phyloP scores from a whole-genome alignment of 2,888 invertebrate species.

The Petrolisthes cinctipes region DNA sequence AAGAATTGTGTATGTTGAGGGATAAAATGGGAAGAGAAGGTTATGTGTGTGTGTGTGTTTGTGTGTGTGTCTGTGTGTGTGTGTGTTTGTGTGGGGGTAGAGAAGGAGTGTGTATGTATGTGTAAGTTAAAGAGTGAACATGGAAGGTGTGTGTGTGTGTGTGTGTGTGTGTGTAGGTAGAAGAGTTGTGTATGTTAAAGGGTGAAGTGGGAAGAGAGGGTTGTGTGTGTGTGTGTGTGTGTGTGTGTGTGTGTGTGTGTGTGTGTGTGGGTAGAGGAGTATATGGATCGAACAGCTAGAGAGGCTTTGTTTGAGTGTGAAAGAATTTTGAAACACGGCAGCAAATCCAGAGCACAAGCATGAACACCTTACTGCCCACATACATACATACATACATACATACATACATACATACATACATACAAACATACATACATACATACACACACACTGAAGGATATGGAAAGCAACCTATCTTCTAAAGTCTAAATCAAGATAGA shows the following conservation, averaged over 20 bases:
- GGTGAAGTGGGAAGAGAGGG: no score
- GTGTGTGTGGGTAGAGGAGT: not conserved
- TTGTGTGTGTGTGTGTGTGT: not conserved
- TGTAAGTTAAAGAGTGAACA: not conserved
- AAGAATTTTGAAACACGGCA: not conserved
- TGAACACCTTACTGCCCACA: not conserved
- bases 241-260: not conserved
- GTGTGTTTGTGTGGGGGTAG: not conserved
- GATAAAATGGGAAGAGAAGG: no score
- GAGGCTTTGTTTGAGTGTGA: no score
- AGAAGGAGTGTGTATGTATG: not conserved
- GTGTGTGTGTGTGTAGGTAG: no score
- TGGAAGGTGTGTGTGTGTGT: no score
- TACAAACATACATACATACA: conserved; percentile 2
- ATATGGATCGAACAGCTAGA: not conserved
- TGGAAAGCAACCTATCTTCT: not conserved
- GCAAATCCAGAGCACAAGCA: not conserved
- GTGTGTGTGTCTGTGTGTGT: not conserved
- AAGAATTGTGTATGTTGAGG: no score
- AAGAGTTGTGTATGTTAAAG: no score
- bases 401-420: conserved; percentile 32
- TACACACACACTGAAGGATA: not conserved
- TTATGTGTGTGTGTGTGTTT: not conserved
- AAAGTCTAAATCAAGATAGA: not conserved
- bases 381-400: conserved; percentile 35